phyloP scores from a whole-genome alignment of 2,113 vertebrate genomes.

The Lophura nycthemera region DNA sequence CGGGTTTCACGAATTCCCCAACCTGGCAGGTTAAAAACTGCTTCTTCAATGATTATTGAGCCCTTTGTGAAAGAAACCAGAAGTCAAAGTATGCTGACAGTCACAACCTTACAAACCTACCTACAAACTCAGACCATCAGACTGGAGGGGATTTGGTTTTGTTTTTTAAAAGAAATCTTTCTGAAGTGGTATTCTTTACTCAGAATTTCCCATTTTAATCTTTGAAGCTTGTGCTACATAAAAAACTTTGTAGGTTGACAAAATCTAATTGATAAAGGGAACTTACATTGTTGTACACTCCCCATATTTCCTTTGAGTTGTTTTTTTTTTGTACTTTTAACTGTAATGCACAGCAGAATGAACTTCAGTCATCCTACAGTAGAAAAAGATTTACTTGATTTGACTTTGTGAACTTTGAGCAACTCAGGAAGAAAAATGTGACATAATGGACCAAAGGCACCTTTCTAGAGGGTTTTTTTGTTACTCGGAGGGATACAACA shows the following conservation, averaged over 20 bases:
- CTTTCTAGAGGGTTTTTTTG: background rate
- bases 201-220: background rate
- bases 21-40: background rate
- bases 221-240: background rate
- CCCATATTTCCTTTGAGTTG: background rate
- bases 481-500: background rate
- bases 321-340: background rate
- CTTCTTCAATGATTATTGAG: background rate
- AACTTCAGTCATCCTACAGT: background rate
- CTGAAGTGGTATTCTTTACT: background rate
- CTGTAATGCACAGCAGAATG: background rate
- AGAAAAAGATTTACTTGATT: background rate
- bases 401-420: background rate
- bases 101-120: background rate
- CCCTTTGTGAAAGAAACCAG: background rate
- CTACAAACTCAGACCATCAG: background rate
- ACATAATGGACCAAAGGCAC: background rate
- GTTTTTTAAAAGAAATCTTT: background rate
- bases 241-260: background rate
- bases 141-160: background rate
- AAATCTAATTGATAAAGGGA: background rate
- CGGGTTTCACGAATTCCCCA: background rate
- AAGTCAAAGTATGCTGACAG: background rate
- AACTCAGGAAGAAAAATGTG: background rate
- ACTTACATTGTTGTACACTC: background rate